Evolutionary conservation across 2,797 vertebrate genomes (phyloP).

Genomic region (Brotula barbata): DNA sequence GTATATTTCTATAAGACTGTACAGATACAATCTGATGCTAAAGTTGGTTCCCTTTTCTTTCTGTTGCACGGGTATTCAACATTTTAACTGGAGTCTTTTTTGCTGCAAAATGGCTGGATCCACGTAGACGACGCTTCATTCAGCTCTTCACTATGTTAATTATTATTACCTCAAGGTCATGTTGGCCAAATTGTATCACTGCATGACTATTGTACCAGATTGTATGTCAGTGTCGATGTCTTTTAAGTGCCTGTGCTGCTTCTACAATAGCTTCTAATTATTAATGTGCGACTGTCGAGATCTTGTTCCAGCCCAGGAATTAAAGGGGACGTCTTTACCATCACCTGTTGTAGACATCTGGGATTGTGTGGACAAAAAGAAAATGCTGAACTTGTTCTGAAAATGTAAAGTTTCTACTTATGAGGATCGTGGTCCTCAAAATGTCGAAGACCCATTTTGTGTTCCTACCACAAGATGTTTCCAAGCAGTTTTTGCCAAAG

Average conservation of each 20-base stretch:
- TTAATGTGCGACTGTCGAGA: conserved; percentile 70
- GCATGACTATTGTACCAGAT: conserved; percentile 84
- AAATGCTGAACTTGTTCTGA: conserved; percentile 65
- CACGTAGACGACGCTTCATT: conserved; percentile 70
- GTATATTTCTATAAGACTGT: conserved; percentile 85
- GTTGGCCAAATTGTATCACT: conserved; percentile 79
- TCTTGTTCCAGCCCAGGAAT: conserved; percentile 76
- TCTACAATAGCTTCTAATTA: conserved; percentile 77
- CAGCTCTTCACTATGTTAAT: conserved; percentile 74
- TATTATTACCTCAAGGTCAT: conserved; percentile 76
- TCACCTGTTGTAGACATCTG: conserved; percentile 73
- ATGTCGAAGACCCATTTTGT: conserved; percentile 61
- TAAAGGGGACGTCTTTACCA: conserved; percentile 79
- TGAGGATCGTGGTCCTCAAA: conserved; percentile 59
- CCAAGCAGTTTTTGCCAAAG: conserved; percentile 72
- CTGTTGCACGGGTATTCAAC: conserved; percentile 77
- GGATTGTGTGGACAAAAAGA: conserved; percentile 61
- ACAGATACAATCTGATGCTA: conserved; percentile 81
- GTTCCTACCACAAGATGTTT: conserved; percentile 52
- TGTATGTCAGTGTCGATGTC: conserved; percentile 81
- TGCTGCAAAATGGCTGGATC: conserved; percentile 70
- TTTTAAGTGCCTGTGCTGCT: conserved; percentile 85
- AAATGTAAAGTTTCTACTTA: conserved; percentile 70
- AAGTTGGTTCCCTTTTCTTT: conserved; percentile 83
- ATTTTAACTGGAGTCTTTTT: conserved; percentile 67